Base-by-base conservation (phyloP, 2,888 invertebrate species). In the Phalera bucephala region DNA sequence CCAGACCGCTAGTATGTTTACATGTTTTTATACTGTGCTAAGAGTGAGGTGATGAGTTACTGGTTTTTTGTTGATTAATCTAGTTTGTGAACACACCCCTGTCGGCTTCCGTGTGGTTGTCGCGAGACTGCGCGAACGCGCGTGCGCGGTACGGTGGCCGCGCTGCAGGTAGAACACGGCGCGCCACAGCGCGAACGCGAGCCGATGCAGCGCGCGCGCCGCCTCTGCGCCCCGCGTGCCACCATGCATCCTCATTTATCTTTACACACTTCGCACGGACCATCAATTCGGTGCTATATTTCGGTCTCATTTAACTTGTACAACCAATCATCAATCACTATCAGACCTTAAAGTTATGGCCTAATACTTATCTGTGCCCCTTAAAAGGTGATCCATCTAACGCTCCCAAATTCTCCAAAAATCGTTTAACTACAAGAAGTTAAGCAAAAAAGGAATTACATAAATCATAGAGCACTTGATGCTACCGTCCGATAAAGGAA, bases 151-250 rank as follows among this genome's bases (percentile, higher is more conserved):
- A 60, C 23, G 43, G 46, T 1, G 72, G 76, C 11, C 82, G 64
- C 91, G 77, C 74, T 94, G 93, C 52, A 94, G 90, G 68, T 94
- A 92, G 70, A 94, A 92, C 26, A 94, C 93, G 35, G 93, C 93
- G 55, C 94, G 93, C 94, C 94, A 94, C 43, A 95, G 88, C 17
- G 94, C 94, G 65, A 94, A 94, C 22, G 94, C 94, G 20, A 95
- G 91, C 38, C 93, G 91, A 63, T 94, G 94, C 45, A 94, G 83
- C 53, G 94, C 86, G 40, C 92, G 91, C 51, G 91, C 91, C 7
- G 92, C 91, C 30, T 92, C 91, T 57, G 80, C 81, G 39, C 83
- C 82, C 34, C 58, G 59, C 42, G 62, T 62, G 59, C 62, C 33
- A 35, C 60, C 77, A 51, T 76, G 72, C 88, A 86, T 82, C 66